Evolutionary conservation across 2,113 vertebrate genomes (phyloP).

Genomic region (Platichthys stellatus): DNA sequence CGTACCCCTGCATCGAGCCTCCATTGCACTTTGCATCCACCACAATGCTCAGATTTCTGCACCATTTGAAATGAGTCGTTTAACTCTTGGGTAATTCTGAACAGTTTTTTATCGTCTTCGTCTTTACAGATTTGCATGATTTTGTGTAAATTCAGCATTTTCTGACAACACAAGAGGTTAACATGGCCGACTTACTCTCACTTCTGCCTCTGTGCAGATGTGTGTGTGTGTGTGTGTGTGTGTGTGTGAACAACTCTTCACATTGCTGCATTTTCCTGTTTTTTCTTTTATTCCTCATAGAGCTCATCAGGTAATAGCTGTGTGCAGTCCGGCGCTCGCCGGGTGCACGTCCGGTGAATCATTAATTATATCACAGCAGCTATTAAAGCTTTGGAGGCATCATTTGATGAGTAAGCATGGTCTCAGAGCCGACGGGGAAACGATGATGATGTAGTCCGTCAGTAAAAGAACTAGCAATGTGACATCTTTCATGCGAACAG

Average conservation of each 20-base stretch:
- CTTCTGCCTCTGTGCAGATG: neutral
- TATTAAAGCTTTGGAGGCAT: constrained; percentile 17
- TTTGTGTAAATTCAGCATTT: too few species aligned
- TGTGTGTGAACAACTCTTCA: neutral
- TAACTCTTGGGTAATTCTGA: too few species aligned
- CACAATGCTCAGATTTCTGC: too few species aligned
- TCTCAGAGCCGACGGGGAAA: neutral
- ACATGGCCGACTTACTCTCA: too few species aligned
- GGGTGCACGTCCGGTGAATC: constrained; percentile 2
- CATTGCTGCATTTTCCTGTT: neutral
- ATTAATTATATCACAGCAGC: constrained; percentile 27
- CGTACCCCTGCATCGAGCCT: too few species aligned
- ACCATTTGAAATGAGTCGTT: too few species aligned
- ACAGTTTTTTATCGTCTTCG: too few species aligned
- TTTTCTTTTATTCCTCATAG: neutral
- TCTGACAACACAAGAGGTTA: too few species aligned
- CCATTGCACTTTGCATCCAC: too few species aligned
- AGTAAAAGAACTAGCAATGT: neutral
- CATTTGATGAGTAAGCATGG: constrained; percentile 26
- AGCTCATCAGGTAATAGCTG: constrained; percentile 21
- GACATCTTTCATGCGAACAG: neutral
- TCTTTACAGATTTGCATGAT: too few species aligned
- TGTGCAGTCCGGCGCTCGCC: neutral
- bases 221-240: constrained; percentile 1
- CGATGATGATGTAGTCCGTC: neutral